Evolutionary conservation across 1,140 invertebrate genomes (phyloP), one percentile per base, ranked within the genome.

Genomic region (Lepidurus couesii): DNA sequence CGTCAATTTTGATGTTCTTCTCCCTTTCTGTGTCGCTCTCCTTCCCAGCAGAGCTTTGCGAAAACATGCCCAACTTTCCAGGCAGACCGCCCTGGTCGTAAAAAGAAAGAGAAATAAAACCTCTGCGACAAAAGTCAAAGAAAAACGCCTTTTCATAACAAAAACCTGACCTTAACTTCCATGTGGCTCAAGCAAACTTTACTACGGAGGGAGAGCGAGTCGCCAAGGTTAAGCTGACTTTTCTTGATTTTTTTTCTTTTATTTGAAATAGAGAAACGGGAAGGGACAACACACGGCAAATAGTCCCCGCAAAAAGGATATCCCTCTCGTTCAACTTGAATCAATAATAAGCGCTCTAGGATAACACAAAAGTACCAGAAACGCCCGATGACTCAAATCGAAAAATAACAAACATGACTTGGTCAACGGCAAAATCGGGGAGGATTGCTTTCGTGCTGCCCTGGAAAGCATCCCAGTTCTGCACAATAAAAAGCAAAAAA

Each of bases 331-430:
- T 65, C 53, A n/a, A 65, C 9, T 13, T 65, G 53, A 65, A 65
- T 65, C 53, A 65, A 65, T 65, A 65, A 65, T 65, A 65, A 65
- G 53, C n/a, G 53, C n/a, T 65, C 53, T 16, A 65, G 53, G n/a
- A 65, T 65, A 65, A 65, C 16, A 34, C 34, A 13, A 65, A 7
- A 8, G 53, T 65, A 21, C 53, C 53, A 13, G 53, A 65, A 65
- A 65, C 53, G 53, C 13, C 53, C 53, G 53, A 11, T 65, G n/a
- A 65, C 53, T 65, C 53, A 65, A 65, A 65, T 65, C 53, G 53
- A 65, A 65, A 65, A 65, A 65, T 65, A 65, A 65, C 53, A 65
- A 65, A 13, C 53, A 21, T 65, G 53, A 65, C 16, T 21, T 65
- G 53, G 53, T 65, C 53, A 65, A 21, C n/a, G 5, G 5, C n/a